Conservation (phyloP, 92 coral and sea anemone species). For the Actinostola sp. region DNA sequence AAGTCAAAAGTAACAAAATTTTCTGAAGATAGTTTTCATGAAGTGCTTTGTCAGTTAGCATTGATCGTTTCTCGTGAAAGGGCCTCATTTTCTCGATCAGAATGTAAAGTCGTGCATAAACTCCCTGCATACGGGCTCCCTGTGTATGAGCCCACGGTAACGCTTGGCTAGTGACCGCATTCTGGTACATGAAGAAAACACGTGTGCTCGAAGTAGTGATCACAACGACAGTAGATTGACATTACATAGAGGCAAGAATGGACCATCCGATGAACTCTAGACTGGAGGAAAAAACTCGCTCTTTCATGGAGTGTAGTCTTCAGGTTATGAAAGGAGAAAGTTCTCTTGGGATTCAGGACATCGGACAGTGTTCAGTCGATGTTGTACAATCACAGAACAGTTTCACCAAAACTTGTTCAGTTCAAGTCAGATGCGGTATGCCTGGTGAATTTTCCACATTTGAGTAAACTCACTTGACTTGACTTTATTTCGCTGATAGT, state of each 20-base stretch:
- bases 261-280: conserved; percentile 77
- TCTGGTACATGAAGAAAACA: conserved; percentile 17
- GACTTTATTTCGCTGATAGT: background rate
- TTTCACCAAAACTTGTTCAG: conserved; percentile 46
- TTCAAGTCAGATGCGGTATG: conserved; percentile 73
- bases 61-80: too few species aligned
- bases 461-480: background rate
- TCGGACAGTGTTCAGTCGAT: conserved; percentile 68
- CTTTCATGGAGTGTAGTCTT: conserved; percentile 75
- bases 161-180: conserved; percentile 17
- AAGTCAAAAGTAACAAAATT: too few species aligned
- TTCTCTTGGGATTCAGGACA: conserved; percentile 60
- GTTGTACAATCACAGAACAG: conserved; percentile 64
- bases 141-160: conserved; percentile 24
- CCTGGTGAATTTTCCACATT: background rate
- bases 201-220: conserved; percentile 12
- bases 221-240: background rate
- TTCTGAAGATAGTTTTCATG: too few species aligned
- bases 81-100: too few species aligned
- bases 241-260: conserved; percentile 31
- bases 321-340: conserved; percentile 74
- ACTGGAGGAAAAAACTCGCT: conserved; percentile 44
- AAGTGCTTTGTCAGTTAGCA: too few species aligned
- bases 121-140: conserved; percentile 10
- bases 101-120: too few species aligned